Conservation (phyloP, 2,888 invertebrate species). For the Conomelus anceps region DNA sequence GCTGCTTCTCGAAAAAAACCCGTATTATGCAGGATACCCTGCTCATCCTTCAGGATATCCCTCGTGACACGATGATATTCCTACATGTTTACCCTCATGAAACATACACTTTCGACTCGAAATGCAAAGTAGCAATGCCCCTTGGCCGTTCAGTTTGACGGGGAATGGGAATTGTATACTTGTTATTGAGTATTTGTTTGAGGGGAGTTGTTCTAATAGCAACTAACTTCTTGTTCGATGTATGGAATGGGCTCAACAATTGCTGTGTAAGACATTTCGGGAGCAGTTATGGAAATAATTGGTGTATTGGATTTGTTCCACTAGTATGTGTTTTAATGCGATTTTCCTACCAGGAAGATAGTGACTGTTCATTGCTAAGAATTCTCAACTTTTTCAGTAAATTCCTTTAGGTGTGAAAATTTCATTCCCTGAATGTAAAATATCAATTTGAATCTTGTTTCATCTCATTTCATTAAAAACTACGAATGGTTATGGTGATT, state of each 20-base stretch:
- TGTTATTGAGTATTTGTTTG: background rate
- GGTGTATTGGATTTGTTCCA: too few relatives aligned
- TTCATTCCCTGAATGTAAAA: too few relatives aligned
- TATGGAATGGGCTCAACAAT: background rate
- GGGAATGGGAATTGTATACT: background rate
- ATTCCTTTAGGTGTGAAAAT: too few relatives aligned
- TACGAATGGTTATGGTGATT: too few relatives aligned
- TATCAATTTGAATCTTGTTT: too few relatives aligned
- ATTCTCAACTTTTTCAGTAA: too few relatives aligned
- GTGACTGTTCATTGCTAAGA: too few relatives aligned
- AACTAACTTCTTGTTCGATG: background rate
- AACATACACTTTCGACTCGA: background rate
- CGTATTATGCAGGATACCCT: background rate
- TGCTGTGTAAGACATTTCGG: background rate
- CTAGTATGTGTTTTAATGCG: background rate
- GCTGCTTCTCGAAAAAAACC: background rate
- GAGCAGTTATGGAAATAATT: background rate
- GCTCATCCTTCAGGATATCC: background rate
- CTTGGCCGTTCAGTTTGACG: too few relatives aligned
- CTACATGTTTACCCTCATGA: background rate
- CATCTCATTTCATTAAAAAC: too few relatives aligned
- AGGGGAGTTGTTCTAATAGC: background rate
- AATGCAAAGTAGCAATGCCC: background rate
- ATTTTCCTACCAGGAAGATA: background rate
- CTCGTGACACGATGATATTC: background rate